Evolutionary conservation across 2,888 invertebrate species (phyloP), one percentile per base, ranked within the genome.

Genomic region (Cotesia congregata): DNA sequence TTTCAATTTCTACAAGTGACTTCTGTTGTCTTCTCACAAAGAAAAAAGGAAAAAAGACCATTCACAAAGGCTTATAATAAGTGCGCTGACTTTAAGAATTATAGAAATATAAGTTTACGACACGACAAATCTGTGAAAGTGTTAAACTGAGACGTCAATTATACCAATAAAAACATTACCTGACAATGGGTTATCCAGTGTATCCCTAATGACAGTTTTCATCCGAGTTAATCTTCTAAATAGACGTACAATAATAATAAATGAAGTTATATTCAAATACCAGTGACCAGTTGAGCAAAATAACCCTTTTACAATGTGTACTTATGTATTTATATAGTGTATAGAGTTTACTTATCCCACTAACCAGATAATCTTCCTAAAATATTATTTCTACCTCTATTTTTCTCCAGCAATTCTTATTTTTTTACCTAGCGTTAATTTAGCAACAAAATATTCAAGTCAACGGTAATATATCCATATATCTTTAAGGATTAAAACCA

Each of bases 401-500:
- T 50, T 50, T 0, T 50, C 7, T 50, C 6, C 50, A 1, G 9
- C 3, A 50, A 50, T 9, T 50, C 2, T 12, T 50, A 50, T 50
- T 50, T 50, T 9, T 6, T 50, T 50, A 50, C 50, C 12, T 50
- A 6, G 12, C 6, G 50, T 50, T 9, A 9, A 50, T 50, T 50
- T 50, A 50, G 50, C 50, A 7, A 50, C 1, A 12, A 50, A 12
- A 7, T 12, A 50, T 50, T 50, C 1, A 12, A 12, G 50, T 50
- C 50, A 50, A 12, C 50, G 12, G 3, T 30, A 2, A 30, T 30
- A 30, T 50, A 7, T 50, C 50, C 50, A 50, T 50, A 50, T 50
- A 50, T 50, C 50, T 50, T 50, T 50, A 50, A 50, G 50, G 50
- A 50, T 50, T 50, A 50, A 50, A 50, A 50, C 50, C 50, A 50